These are phyloP conservation scores for Pseudorasbora parva DNA, from an alignment of 2,113 vertebrate genomes.

Conservation along the genomic window DNA sequence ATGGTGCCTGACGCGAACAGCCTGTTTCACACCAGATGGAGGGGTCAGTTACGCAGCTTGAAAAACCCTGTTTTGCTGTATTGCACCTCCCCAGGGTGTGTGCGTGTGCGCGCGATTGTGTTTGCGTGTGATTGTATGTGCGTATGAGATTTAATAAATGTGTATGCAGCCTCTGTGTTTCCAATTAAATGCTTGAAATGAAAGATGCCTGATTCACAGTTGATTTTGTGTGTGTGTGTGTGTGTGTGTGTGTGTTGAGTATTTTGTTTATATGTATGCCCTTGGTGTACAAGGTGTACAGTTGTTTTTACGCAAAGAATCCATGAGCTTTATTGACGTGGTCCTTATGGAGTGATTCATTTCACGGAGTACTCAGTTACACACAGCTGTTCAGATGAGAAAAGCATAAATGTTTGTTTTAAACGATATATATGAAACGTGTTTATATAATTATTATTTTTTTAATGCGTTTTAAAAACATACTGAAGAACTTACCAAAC, in stretches of 20 bases:
- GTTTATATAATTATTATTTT: too few relatives aligned
- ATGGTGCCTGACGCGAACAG: slow-evolving; percentile 43
- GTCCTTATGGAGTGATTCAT: slow-evolving; percentile 32
- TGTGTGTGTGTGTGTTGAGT: not conserved
- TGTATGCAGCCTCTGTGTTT: slow-evolving; percentile 64
- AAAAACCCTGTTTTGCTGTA: slow-evolving; percentile 56
- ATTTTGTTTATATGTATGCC: slow-evolving; percentile 5
- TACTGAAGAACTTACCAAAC: too few relatives aligned
- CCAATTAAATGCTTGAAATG: slow-evolving; percentile 68
- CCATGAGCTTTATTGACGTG: slow-evolving; percentile 26
- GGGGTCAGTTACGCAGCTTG: slow-evolving; percentile 50
- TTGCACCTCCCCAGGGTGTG: slow-evolving; percentile 61
- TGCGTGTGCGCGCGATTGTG: not conserved
- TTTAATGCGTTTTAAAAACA: too few relatives aligned
- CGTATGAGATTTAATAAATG: slow-evolving; percentile 58
- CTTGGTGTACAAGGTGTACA: slow-evolving; percentile 32
- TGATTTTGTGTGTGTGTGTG: slow-evolving; percentile 21
- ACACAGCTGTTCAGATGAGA: not conserved
- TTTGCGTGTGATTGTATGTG: slow-evolving; percentile 15
- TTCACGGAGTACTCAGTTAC: not conserved
- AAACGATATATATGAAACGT: too few relatives aligned
- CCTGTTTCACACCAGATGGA: slow-evolving; percentile 54
- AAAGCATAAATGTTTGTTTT: not conserved
- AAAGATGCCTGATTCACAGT: slow-evolving; percentile 64
- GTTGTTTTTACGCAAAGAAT: slow-evolving; percentile 9